These are phyloP conservation scores for Venusia cambrica DNA, from an alignment of 2,888 invertebrate species.

Conservation along the genomic window DNA sequence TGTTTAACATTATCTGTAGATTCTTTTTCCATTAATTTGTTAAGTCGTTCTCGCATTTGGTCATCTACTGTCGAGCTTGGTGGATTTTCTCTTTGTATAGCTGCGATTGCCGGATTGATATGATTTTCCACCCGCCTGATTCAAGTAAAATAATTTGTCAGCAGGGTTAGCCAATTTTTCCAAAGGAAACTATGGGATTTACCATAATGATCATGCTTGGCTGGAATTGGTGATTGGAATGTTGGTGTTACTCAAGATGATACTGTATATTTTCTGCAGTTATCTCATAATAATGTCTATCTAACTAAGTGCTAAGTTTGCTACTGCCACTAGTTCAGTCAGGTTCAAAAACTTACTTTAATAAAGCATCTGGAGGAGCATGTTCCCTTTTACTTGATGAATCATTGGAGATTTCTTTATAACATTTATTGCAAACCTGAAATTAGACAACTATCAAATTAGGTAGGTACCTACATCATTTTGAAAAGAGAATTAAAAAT, in stretches of 20 bases:
- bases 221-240: no score
- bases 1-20: constrained; percentile 6
- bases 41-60: constrained; percentile 84
- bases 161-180: no score
- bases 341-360: constrained; percentile 63
- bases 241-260: no score
- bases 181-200: no score
- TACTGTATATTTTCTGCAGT: no score
- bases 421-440: constrained; percentile 68
- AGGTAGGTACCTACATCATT: no score
- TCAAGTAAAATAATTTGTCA: no score
- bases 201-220: no score
- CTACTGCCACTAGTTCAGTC: no score
- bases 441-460: constrained; percentile 9
- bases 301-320: no score
- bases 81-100: constrained; percentile 10
- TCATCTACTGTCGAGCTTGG: constrained; percentile 67
- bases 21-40: constrained; percentile 83
- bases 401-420: constrained; percentile 34
- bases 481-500: no score
- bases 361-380: constrained; percentile 79
- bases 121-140: constrained; percentile 8
- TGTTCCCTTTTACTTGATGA: constrained; percentile 27
- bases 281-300: no score
- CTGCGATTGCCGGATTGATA: constrained; percentile 1